Percentiles rank a stretch among this genome's conserved stretches.
These are phyloP conservation scores for Eupithecia vulgata DNA, from an alignment of 2,888 invertebrate genomes.

Conservation along the genomic window DNA sequence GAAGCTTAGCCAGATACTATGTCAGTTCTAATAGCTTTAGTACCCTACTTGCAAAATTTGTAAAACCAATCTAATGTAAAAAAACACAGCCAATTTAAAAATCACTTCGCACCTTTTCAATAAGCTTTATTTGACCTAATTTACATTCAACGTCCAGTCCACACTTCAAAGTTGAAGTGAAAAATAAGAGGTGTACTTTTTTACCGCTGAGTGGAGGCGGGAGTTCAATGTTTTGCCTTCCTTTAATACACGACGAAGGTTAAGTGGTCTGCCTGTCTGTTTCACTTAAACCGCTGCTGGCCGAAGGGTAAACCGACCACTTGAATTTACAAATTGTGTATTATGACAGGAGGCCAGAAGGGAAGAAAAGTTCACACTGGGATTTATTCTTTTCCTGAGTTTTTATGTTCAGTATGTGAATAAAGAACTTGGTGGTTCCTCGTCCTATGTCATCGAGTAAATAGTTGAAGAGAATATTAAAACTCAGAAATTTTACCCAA, in stretches of 20 bases:
- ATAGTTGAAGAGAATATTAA: too few relatives aligned
- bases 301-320: constrained; percentile 50
- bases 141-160: constrained; percentile 35
- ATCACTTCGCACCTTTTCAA: constrained; percentile 1
- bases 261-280: constrained; percentile 76
- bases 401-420: background rate
- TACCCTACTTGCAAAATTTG: background rate
- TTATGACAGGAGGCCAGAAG: constrained; percentile 27
- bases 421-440: background rate
- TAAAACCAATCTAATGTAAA: background rate
- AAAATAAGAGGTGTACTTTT: constrained; percentile 45
- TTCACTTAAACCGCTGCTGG: constrained; percentile 73
- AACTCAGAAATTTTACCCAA: too few relatives aligned
- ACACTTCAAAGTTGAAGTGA: constrained; percentile 36
- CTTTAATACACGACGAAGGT: constrained; percentile 75
- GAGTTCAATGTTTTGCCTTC: constrained; percentile 72
- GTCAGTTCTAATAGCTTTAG: background rate
- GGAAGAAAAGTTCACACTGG: constrained; percentile 15
- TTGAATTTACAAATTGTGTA: constrained; percentile 37
- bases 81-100: constrained; percentile 1
- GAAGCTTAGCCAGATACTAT: background rate
- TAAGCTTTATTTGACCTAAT: constrained; percentile 34
- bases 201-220: constrained; percentile 47
- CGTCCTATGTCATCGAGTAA: too few relatives aligned
- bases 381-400: constrained; percentile 3